Conservation (phyloP, 1,140 invertebrate genomes). For the Camponotus floridanus region DNA sequence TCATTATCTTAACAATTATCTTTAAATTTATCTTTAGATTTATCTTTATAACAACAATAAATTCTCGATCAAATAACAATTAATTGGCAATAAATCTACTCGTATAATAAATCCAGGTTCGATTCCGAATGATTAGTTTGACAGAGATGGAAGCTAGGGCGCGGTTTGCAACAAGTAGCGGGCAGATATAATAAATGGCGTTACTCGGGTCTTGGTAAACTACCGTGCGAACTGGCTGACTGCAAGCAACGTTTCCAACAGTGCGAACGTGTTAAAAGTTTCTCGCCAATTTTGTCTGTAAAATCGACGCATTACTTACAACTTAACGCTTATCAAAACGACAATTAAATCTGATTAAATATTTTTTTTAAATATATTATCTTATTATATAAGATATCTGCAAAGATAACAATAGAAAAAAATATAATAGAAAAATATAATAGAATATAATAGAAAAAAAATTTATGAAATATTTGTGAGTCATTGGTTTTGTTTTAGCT, state of each 20-base stretch:
- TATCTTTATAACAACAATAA: not conserved
- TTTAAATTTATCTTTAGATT: too few species aligned
- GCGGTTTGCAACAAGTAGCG: conserved; percentile 72
- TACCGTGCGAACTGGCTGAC: conserved; percentile 21
- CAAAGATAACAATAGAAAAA: not conserved
- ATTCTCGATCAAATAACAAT: not conserved
- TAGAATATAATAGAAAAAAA: not conserved
- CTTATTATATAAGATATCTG: not conserved
- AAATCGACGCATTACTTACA: not conserved
- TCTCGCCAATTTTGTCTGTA: not conserved
- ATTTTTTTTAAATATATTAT: not conserved
- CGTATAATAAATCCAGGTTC: not conserved
- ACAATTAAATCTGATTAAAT: not conserved
- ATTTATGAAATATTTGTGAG: not conserved
- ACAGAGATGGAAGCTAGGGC: conserved; percentile 52
- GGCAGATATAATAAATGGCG: conserved; percentile 49
- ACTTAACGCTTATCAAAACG: not conserved
- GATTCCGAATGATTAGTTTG: not conserved
- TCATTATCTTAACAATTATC: too few species aligned
- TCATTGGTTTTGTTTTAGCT: not conserved
- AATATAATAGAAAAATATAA: too few species aligned
- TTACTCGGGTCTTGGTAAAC: conserved; percentile 61
- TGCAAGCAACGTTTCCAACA: conserved; percentile 17
- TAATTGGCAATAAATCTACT: conserved; percentile 19
- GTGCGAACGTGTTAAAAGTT: conserved; percentile 12